Evolutionary conservation across 2,888 invertebrate species (phyloP), one percentile per base, ranked within the genome.

Genomic region (Agonopterix heracliana): DNA sequence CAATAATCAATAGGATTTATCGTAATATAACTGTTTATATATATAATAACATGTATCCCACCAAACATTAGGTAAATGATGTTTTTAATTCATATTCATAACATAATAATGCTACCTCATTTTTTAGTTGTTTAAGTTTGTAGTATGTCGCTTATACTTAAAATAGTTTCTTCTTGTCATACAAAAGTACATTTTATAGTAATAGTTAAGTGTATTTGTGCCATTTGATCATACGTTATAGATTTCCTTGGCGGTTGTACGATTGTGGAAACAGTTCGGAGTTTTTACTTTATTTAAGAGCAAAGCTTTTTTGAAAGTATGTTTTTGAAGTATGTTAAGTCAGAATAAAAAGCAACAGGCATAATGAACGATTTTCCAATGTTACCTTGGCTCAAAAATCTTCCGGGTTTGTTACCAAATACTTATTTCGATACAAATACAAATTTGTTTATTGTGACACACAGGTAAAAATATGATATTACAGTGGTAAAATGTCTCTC

Each of bases 51-150:
- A 38, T 38, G n/a, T 38, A 83, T 85, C 87, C 87, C 87, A 87
- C 87, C 87, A 85, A 85, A 82, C 81, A 68, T 80, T 81, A 84
- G 76, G 68, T 73, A 61, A 68, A 65, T 80, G 78, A 75, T 65
- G 58, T 69, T 64, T 68, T 44, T 45, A 46, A 47, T 51, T 80
- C 73, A 76, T 76, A 73, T 80, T 78, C 80, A 81, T 84, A 78
- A 78, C 80, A 81, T 84, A 78, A 78, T 79, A 69, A 75, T 76
- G 73, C 86, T 87, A 87, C 87, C 87, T 87, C 87, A 87, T 78
- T 74, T 78, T 74, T 83, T 81, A 79, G 55, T 54, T 60, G 51
- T 67, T 66, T 73, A 74, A 76, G 74, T 60, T 59, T 64, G 64
- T 54, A 55, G 55, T 57, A 57, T 51, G 49, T 64, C 54, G 59